Evolutionary conservation across 2,888 invertebrate species (phyloP), one percentile per base, ranked within the genome.

Genomic region (Hypercompe scribonia): DNA sequence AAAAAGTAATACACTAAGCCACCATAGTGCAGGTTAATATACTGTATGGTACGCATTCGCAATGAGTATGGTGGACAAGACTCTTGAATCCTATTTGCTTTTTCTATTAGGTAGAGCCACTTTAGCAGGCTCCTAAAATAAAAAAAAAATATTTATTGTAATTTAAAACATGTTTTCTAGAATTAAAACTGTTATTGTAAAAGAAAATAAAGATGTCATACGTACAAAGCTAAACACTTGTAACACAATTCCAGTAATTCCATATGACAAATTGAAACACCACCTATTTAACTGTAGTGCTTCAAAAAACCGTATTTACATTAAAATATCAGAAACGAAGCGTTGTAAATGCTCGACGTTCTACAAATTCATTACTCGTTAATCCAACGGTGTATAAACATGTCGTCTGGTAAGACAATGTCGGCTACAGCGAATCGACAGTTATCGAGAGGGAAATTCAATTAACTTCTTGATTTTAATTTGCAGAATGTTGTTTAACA

Each of bases 361-460:
- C 69, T 39, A 69, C 69, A 24, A 46, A 70, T 70, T 70, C 63
- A 70, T 69, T 70, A 70, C 34, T 24, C 46, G 46, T 63, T 75
- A 81, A 81, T 81, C 75, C 66, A 13, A 15, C 34, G 3, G 63
- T 72, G 64, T 73, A 74, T 78, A 78, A 81, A 81, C 76, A 76
- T 73, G 66, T 81, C 68, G 46, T 31, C 34, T 13, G 65, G 58
- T 71, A 73, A 73, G 74, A 81, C 76, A 81, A 78, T 71, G 65
- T 58, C 24, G 58, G 42, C 42, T 61, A 58, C 78, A 76, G 81
- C 36, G 72, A 74, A 58, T 50, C 31, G 71, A 78, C 58, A 15
- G 61, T 31, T 69, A 13, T 61, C 31, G 36, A 69, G 13, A 24
- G 11, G 31, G 28, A 61, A 39, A 69, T 61, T 69, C 61, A 39